Base-by-base conservation (phyloP, 2,797 vertebrate species). In the Linurgus olivaceus region DNA sequence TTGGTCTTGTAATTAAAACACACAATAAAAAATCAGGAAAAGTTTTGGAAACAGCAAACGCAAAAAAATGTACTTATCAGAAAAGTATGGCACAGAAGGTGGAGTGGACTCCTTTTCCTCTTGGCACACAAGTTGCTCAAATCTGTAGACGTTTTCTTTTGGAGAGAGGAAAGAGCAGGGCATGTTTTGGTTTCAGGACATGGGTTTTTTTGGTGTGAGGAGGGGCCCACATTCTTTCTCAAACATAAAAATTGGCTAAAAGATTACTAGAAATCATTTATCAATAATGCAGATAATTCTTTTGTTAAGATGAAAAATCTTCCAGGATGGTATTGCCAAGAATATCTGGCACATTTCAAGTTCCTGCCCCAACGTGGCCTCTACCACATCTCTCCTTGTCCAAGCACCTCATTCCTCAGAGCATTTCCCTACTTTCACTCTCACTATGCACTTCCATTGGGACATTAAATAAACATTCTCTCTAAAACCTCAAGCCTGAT, bases 321-420 rank as follows among this genome's bases (percentile, higher is more conserved):
- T n/a, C 10, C 25, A 35, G 37, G 28, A 47, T 44, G 40, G n/a
- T 17, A 55, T 20, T 37, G 31, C 7, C 23, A 76, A 61, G 50
- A 48, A n/a, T 40, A 68, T 11, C 33, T 42, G 23, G 9, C n/a
- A 52, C 2, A 2, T 52, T 71, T 62, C 38, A 70, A 5, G 7
- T 73, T 73, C 17, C 35, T 70, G 35, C 1, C 11, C 16, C 17
- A 62, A 6, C 0, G 0, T 54, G 15, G 13, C 10, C 3, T 28
- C 50, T 4, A 29, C 24, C 18, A 16, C 7, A 25, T 55, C 6
- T 11, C 73, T 5, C 17, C 13, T 70, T 72, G 31, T 50, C 25
- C 26, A 54, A 59, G 48, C 2, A 52, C 33, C 4, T 58, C 63
- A 24, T 21, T 83, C 44, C 18, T 74, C 11, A 31, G 33, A 77